Evolutionary conservation across 2,888 invertebrate genomes (phyloP), one percentile per base, ranked within the genome.

Genomic region (Ecdyonurus torrentis): DNA sequence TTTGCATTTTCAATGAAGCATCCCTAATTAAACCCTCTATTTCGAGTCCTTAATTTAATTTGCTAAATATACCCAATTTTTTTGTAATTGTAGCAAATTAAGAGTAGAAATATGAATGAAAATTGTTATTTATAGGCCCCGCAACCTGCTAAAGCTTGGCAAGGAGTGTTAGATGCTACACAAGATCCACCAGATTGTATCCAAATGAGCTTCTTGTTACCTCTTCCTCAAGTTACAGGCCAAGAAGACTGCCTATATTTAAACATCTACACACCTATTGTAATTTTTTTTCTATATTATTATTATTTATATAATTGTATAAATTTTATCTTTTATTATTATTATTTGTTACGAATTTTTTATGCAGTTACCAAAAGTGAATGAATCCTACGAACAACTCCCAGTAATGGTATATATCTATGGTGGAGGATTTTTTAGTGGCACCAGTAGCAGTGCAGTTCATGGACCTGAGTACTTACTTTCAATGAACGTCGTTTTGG

Each of bases 61-160:
- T n/a, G n/a, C n/a, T n/a, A n/a, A n/a, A n/a, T n/a, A n/a, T n/a
- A n/a, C n/a, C n/a, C n/a, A n/a, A n/a, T n/a, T n/a, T n/a, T n/a
- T n/a, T n/a, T n/a, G n/a, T n/a, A n/a, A n/a, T n/a, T n/a, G n/a
- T n/a, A n/a, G n/a, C n/a, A n/a, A n/a, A n/a, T n/a, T n/a, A n/a
- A n/a, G n/a, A n/a, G n/a, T n/a, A n/a, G n/a, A n/a, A n/a, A n/a
- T n/a, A n/a, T n/a, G n/a, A n/a, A n/a, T n/a, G n/a, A n/a, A n/a
- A n/a, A n/a, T n/a, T n/a, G n/a, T n/a, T n/a, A n/a, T n/a, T 2
- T 82, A 70, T 77, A 81, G 20, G 77, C 82, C 2, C 84, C 85
- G 0, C 76, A 77, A 15, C 80, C 83, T 0, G 76, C 81, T 69
- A 79, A 78, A 66, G 75, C 82, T 0, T 75, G 74, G 74, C 63